Base-by-base conservation (phyloP, 2,888 invertebrate genomes). In the Pammene aurita region DNA sequence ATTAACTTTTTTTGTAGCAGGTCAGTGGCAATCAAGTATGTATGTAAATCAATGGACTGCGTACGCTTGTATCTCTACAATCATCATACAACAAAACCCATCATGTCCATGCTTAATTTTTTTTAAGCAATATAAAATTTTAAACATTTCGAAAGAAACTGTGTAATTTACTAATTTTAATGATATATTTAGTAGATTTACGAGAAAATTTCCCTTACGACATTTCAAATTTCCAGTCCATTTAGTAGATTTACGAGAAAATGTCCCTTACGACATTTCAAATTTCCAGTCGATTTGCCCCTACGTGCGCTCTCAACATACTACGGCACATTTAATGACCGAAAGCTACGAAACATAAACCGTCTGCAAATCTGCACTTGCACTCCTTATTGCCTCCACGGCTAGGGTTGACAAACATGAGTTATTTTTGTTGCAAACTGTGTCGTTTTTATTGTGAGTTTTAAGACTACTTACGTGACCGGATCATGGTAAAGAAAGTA, bases 301-400 rank as follows among this genome's bases (percentile, higher is more conserved):
- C 13, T 54, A 56, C 46, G 35, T 60, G 46, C 16, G 46, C 16
- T 11, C 16, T 9, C 60, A 11, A 38, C 38, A 41, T 60, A 44
- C 38, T 57, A 58, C 58, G 54, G 64, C 58, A 35, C 48, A 16
- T 61, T 69, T 69, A 68, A 69, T 55, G 55, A 34, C 52, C 86
- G n/a, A n/a, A n/a, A 75, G 70, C 78, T 73, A 71, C 72, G 77
- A 76, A 72, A 76, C 77, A 77, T 77, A 76, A 78, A 77, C 70
- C 72, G 57, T 74, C 65, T 78, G 84, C 81, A 84, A 89, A 86
- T 86, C 84, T 80, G 80, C 78, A 81, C 73, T 80, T 81, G 82
- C 81, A 77, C 72, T 85, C 85, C 85, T 89, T 82, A 84, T 79
- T 79, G 79, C 82, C 72, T 72, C 75, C 77, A 75, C 73, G 63